These are phyloP conservation scores for Rhizomys pruinosus DNA, from an alignment of 2,113 vertebrate genomes.

Conservation along the genomic window DNA sequence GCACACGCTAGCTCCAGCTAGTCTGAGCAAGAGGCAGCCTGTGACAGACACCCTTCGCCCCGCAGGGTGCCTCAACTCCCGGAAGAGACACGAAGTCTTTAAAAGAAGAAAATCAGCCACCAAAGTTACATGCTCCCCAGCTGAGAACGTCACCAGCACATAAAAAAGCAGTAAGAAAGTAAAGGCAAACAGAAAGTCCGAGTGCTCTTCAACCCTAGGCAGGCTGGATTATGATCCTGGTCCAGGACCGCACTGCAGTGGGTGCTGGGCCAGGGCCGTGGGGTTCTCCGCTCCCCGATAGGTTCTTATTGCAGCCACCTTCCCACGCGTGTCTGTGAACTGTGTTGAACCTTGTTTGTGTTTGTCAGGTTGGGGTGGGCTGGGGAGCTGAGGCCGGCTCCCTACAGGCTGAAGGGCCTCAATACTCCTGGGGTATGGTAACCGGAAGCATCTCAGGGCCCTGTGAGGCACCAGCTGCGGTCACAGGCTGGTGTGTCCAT, in stretches of 20 bases:
- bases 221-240: too few relatives aligned
- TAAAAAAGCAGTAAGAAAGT: too few relatives aligned
- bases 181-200: too few relatives aligned
- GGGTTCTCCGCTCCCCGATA: neutral
- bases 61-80: too few relatives aligned
- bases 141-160: too few relatives aligned
- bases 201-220: too few relatives aligned
- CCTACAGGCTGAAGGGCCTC: neutral
- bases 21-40: neutral
- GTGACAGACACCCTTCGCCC: neutral
- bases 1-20: too few relatives aligned
- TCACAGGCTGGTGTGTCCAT: neutral
- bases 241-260: too few relatives aligned
- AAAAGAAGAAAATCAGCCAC: too few relatives aligned
- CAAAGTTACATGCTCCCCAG: too few relatives aligned
- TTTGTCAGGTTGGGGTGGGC: neutral
- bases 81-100: too few relatives aligned
- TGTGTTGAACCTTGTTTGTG: neutral
- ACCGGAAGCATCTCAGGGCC: neutral
- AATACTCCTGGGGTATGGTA: neutral
- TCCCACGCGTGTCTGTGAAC: neutral
- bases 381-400: neutral
- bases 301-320: neutral
- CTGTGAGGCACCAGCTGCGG: neutral
- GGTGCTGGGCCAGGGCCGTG: rapidly evolving